These are phyloP conservation scores for Yponomeuta evonymella DNA, from an alignment of 2,888 invertebrate species.

Conservation along the genomic window DNA sequence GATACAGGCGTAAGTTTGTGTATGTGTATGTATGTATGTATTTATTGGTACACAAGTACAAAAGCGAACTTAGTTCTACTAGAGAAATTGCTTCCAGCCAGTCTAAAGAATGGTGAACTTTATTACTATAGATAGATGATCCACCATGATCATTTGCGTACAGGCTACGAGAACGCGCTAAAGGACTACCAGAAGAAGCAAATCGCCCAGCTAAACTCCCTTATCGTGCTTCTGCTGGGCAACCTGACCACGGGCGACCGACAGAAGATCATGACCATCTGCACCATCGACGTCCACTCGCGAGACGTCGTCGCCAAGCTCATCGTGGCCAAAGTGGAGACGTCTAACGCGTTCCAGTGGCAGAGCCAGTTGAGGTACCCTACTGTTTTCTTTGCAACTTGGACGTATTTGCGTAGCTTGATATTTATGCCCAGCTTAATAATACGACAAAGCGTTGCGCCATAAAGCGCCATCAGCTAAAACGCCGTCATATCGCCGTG, in stretches of 20 bases:
- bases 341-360: conserved; percentile 89
- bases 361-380: conserved; percentile 87
- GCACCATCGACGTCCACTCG: conserved; percentile 96
- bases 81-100: too few species aligned
- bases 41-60: too few species aligned
- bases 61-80: too few species aligned
- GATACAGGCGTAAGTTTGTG: too few species aligned
- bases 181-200: conserved; percentile 95
- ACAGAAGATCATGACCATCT: conserved; percentile 97
- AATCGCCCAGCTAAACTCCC: conserved; percentile 86
- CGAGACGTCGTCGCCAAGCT: conserved; percentile 94
- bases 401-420: neutral
- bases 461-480: too few species aligned
- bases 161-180: conserved; percentile 90
- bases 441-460: too few species aligned
- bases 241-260: conserved; percentile 89
- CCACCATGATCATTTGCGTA: conserved; percentile 1
- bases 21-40: too few species aligned
- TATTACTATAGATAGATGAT: too few species aligned
- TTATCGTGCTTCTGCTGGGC: conserved; percentile 89
- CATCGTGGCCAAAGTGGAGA: conserved; percentile 87
- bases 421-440: too few species aligned
- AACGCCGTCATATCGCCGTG: too few species aligned
- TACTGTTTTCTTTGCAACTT: neutral
- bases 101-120: too few species aligned